These are phyloP conservation scores for Aphodius granarius DNA, from an alignment of 2,888 invertebrate genomes.

Conservation along the genomic window DNA sequence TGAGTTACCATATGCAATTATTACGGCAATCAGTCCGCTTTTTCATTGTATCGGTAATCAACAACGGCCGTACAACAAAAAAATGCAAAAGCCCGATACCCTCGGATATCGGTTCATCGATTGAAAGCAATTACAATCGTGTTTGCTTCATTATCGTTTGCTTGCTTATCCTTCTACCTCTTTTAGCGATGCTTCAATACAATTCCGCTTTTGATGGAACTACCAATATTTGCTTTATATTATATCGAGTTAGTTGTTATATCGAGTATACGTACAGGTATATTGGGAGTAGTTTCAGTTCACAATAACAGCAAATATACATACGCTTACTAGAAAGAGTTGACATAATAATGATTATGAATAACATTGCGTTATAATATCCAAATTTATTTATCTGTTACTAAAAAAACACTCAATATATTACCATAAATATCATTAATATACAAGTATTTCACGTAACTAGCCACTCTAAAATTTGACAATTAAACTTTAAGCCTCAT, in stretches of 20 bases:
- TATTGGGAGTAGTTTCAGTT: not conserved
- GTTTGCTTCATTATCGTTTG: conserved; percentile 12
- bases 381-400: too few relatives aligned
- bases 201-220: conserved; percentile 5
- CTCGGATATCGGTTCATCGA: not conserved
- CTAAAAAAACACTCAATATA: too few relatives aligned
- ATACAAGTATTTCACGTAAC: too few relatives aligned
- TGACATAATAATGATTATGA: not conserved
- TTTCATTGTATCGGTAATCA: not conserved
- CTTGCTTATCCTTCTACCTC: conserved; percentile 5
- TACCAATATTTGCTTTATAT: conserved; percentile 10
- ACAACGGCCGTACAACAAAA: not conserved
- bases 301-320: not conserved
- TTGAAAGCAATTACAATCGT: conserved; percentile 11
- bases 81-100: not conserved
- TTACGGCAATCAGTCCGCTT: not conserved
- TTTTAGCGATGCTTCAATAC: not conserved
- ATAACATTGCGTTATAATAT: too few relatives aligned
- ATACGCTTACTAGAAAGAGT: not conserved
- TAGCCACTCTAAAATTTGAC: too few relatives aligned
- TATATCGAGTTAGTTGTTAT: conserved; percentile 10
- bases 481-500: too few relatives aligned
- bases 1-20: not conserved
- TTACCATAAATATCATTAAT: too few relatives aligned
- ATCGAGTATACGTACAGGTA: conserved; percentile 2